Percentiles rank a stretch among this genome's conserved stretches.
These are phyloP conservation scores for Selenia dentaria DNA, from an alignment of 2,888 invertebrate species.

Conservation along the genomic window DNA sequence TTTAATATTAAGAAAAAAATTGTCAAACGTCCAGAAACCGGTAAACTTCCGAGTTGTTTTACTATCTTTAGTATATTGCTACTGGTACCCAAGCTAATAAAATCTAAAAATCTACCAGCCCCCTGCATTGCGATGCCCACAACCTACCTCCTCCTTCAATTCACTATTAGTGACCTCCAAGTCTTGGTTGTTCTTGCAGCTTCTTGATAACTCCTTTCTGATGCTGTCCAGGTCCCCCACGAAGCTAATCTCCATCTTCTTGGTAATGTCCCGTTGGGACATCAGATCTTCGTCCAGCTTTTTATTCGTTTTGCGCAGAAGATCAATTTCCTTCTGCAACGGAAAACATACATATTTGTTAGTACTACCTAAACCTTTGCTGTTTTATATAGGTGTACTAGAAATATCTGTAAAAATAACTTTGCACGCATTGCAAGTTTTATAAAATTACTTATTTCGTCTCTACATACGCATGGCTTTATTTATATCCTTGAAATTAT, in stretches of 20 bases:
- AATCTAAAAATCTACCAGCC: neutral
- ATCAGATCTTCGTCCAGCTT: constrained; percentile 76
- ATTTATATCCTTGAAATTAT: too few relatives aligned
- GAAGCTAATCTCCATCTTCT: constrained; percentile 72
- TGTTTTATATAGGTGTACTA: too few relatives aligned
- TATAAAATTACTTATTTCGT: too few relatives aligned
- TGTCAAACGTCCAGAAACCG: too few relatives aligned
- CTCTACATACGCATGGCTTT: too few relatives aligned
- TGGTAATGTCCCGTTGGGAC: constrained; percentile 69
- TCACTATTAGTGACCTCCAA: constrained; percentile 88
- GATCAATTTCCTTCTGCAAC: constrained; percentile 64
- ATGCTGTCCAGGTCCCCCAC: constrained; percentile 77
- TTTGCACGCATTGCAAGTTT: too few relatives aligned
- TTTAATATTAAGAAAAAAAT: too few relatives aligned
- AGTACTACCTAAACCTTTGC: too few relatives aligned
- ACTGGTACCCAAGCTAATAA: neutral
- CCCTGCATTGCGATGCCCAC: constrained; percentile 2
- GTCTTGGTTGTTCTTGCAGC: constrained; percentile 85
- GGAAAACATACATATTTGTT: too few relatives aligned
- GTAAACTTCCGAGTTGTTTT: too few relatives aligned
- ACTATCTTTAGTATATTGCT: too few relatives aligned
- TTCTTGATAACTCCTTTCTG: constrained; percentile 78
- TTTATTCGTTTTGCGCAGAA: constrained; percentile 65
- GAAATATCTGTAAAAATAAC: too few relatives aligned
- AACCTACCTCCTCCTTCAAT: constrained; percentile 87